phyloP scores from a whole-genome alignment of 2,113 vertebrate species.

The Alectura lathami region DNA sequence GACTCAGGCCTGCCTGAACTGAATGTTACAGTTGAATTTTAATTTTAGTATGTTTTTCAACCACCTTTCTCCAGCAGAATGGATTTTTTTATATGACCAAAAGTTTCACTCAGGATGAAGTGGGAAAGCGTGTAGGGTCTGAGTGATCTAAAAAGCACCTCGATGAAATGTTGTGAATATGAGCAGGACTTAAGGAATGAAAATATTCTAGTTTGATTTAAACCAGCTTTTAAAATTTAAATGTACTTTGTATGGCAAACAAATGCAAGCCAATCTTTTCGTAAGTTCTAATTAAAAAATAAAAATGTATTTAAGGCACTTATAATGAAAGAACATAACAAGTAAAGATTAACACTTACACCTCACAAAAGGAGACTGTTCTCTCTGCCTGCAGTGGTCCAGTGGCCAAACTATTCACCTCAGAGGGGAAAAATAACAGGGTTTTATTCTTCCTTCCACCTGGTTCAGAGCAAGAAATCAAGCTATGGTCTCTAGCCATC shows the following conservation, averaged over 20 bases:
- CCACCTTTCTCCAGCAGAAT: constrained; percentile 26
- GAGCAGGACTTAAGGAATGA: background rate
- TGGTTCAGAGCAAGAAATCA: background rate
- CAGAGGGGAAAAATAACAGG: background rate
- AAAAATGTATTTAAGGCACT: background rate
- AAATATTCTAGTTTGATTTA: background rate
- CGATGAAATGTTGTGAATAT: background rate
- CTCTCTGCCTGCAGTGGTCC: background rate
- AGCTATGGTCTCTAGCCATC: constrained; percentile 6
- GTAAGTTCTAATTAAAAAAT: background rate
- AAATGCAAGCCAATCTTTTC: background rate
- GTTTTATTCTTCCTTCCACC: background rate
- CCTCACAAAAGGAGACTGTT: background rate
- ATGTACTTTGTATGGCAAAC: background rate
- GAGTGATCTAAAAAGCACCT: background rate
- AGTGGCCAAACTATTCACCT: background rate
- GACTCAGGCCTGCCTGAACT: constrained; percentile 51
- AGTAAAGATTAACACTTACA: background rate
- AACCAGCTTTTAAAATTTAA: background rate
- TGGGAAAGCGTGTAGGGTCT: background rate
- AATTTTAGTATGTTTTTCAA: constrained; percentile 55
- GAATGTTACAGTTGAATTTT: constrained; percentile 57
- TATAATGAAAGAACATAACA: background rate
- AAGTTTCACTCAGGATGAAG: background rate
- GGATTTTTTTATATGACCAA: background rate